Percentiles rank a stretch among this genome's conserved stretches.
Conservation (phyloP, 2,888 invertebrate species). For the Agriopis leucophaearia region DNA sequence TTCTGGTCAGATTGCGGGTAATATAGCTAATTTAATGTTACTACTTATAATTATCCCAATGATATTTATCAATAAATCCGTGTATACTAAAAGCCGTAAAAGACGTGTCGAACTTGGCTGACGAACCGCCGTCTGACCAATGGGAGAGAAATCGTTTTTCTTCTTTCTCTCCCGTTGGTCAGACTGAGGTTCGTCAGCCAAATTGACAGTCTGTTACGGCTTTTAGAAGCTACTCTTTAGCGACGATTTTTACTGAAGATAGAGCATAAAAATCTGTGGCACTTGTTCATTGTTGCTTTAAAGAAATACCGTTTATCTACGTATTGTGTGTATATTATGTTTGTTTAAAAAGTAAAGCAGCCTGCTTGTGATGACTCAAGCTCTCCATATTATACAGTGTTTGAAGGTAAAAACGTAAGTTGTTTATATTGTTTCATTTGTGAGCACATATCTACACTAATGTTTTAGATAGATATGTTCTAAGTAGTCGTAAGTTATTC, state of each 20-base stretch:
- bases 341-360: slow-evolving; percentile 4
- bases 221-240: too few relatives aligned
- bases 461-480: slow-evolving; percentile 30
- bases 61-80: not conserved
- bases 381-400: slow-evolving; percentile 28
- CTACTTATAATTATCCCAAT: not conserved
- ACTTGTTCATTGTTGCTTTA: not conserved
- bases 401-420: slow-evolving; percentile 18
- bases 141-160: too few relatives aligned
- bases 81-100: too few relatives aligned
- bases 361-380: slow-evolving; percentile 14
- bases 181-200: too few relatives aligned
- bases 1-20: not conserved
- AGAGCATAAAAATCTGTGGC: not conserved
- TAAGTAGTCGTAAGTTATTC: slow-evolving; percentile 41
- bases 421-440: slow-evolving; percentile 24
- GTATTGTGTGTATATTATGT: not conserved
- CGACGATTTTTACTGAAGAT: not conserved
- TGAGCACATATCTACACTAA: slow-evolving; percentile 28
- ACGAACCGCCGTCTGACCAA: too few relatives aligned
- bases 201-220: too few relatives aligned
- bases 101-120: too few relatives aligned
- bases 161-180: too few relatives aligned
- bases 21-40: slow-evolving; percentile 1
- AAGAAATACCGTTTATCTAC: not conserved